Conservation (phyloP, 2,888 invertebrate genomes). For the Morpho helenor region DNA sequence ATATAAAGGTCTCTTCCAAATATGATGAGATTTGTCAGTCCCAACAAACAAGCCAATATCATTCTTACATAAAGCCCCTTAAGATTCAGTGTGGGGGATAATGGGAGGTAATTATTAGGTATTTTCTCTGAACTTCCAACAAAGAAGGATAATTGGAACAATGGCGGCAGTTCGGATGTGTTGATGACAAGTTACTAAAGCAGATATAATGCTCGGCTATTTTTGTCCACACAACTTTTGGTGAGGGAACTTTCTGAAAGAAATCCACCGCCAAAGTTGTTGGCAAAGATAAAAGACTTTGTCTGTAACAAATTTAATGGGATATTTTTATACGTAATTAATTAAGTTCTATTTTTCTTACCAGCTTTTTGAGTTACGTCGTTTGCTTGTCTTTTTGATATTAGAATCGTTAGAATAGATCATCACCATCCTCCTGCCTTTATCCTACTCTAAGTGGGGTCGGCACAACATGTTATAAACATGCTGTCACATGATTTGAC, state of each 20-base stretch:
- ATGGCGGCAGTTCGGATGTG: constrained; percentile 29
- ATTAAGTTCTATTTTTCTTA: too few species aligned
- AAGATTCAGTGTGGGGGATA: too few species aligned
- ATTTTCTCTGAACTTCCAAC: constrained; percentile 25
- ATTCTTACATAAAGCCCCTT: too few species aligned
- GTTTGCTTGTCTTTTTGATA: neutral
- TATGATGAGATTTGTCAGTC: constrained; percentile 44
- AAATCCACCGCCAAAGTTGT: constrained; percentile 5
- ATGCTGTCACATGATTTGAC: too few species aligned
- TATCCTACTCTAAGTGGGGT: too few species aligned
- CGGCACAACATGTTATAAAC: too few species aligned
- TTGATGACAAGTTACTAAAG: constrained; percentile 31
- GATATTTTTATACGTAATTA: neutral
- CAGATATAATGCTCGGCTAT: constrained; percentile 27
- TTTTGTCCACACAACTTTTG: constrained; percentile 18
- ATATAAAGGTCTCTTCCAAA: constrained; percentile 35
- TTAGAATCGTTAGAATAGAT: too few species aligned
- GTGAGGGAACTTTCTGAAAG: constrained; percentile 3
- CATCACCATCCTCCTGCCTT: too few species aligned
- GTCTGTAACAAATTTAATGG: constrained; percentile 2
- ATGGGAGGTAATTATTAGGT: neutral
- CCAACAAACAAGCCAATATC: too few species aligned
- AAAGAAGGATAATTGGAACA: constrained; percentile 28
- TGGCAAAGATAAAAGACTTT: constrained; percentile 5
- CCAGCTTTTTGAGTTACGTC: too few species aligned